Percentiles rank a stretch among this genome's conserved stretches.
These are phyloP conservation scores for Cataglyphis rosenhaueri DNA, from an alignment of 2,888 invertebrate species.

Conservation along the genomic window DNA sequence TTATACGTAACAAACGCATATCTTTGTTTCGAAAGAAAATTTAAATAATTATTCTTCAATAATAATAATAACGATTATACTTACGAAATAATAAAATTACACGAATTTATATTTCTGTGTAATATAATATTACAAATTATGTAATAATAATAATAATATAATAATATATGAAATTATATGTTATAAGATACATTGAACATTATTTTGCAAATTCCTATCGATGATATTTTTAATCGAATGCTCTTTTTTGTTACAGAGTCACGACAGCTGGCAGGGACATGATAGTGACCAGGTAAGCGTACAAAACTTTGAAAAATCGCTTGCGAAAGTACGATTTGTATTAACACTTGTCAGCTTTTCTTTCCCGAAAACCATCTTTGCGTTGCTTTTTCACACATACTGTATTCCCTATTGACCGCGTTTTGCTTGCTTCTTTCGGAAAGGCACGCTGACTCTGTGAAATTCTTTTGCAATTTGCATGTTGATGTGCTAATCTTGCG, in stretches of 20 bases:
- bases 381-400: constrained; percentile 4
- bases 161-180: background rate
- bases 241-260: constrained; percentile 86
- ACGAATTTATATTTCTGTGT: background rate
- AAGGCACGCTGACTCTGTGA: constrained; percentile 42
- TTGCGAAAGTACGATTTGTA: constrained; percentile 47
- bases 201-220: background rate
- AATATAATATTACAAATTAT: background rate
- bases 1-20: too few species aligned
- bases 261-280: constrained; percentile 88
- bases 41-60: too few species aligned
- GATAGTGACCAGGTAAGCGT: constrained; percentile 87
- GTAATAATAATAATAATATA: background rate
- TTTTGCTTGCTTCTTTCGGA: constrained; percentile 31
- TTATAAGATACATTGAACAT: background rate
- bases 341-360: constrained; percentile 53
- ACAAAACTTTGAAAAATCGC: constrained; percentile 18
- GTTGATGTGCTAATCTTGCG: constrained; percentile 44
- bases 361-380: constrained; percentile 27
- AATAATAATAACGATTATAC: too few species aligned
- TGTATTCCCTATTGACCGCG: constrained; percentile 24
- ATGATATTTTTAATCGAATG: background rate
- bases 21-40: too few species aligned
- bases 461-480: constrained; percentile 53
- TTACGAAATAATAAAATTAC: too few species aligned